A percentile compares a stretch with the other conserved stretches of the same genome.
Conservation (phyloP, 2,797 vertebrate genomes). For the Pyrocephalus nanus region DNA sequence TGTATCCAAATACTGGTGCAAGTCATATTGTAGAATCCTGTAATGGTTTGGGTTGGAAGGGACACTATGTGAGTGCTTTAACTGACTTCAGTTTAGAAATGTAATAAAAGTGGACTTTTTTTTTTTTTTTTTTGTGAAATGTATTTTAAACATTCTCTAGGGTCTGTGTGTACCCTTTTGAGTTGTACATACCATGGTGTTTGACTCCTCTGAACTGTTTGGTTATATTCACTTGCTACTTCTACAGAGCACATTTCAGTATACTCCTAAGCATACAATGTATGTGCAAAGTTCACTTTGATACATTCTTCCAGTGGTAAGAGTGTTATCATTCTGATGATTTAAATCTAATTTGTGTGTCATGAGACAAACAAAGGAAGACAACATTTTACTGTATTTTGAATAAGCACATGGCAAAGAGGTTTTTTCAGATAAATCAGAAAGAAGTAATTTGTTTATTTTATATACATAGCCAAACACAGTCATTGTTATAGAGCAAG, state of each 20-base stretch:
- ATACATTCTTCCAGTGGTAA: background rate
- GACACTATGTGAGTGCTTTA: background rate
- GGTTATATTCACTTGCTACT: background rate
- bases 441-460: background rate
- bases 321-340: background rate
- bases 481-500: background rate
- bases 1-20: rapidly evolving
- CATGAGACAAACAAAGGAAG: background rate
- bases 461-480: background rate
- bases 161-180: background rate
- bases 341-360: background rate
- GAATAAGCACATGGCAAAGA: background rate
- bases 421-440: background rate
- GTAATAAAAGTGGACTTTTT: rapidly evolving
- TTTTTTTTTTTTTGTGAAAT: background rate
- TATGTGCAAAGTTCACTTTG: background rate
- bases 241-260: background rate
- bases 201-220: background rate
- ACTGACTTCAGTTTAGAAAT: background rate
- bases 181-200: background rate
- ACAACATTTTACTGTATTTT: background rate
- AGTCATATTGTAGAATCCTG: rapidly evolving
- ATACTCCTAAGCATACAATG: background rate
- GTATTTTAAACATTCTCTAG: background rate
- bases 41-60: background rate